Percentiles rank a stretch among this genome's conserved stretches.
phyloP scores from a whole-genome alignment of 1,140 invertebrate species.

The Drosophila nigromelanica region DNA sequence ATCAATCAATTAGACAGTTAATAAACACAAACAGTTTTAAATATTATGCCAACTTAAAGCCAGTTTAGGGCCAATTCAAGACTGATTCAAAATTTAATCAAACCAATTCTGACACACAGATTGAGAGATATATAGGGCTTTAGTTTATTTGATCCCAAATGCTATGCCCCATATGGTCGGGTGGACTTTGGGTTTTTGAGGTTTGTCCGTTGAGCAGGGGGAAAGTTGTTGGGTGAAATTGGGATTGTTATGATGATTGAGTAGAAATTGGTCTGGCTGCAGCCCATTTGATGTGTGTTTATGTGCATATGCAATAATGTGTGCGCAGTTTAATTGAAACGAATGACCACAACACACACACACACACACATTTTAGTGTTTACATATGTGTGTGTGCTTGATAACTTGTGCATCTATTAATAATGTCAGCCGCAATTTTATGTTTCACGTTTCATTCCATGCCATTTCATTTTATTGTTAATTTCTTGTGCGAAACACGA shows the following conservation, averaged over 20 bases:
- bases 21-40: no score
- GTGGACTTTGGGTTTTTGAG: constrained; percentile 13
- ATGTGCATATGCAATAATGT: constrained; percentile 19
- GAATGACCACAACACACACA: constrained; percentile 38
- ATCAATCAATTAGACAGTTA: no score
- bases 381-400: background rate
- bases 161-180: background rate
- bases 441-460: constrained; percentile 54
- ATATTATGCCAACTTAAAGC: background rate
- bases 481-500: constrained; percentile 2
- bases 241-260: constrained; percentile 18
- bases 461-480: constrained; percentile 51
- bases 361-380: background rate
- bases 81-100: background rate
- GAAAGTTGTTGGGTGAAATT: background rate
- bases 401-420: constrained; percentile 40
- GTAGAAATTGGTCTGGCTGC: constrained; percentile 5
- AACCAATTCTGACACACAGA: background rate
- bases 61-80: background rate
- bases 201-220: background rate
- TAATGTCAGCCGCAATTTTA: constrained; percentile 52
- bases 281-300: constrained; percentile 12
- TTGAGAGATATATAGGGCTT: background rate
- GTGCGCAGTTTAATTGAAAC: constrained; percentile 47
- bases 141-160: background rate